phyloP scores from a whole-genome alignment of 1,140 invertebrate species.

The Camponotus pennsylvanicus region DNA sequence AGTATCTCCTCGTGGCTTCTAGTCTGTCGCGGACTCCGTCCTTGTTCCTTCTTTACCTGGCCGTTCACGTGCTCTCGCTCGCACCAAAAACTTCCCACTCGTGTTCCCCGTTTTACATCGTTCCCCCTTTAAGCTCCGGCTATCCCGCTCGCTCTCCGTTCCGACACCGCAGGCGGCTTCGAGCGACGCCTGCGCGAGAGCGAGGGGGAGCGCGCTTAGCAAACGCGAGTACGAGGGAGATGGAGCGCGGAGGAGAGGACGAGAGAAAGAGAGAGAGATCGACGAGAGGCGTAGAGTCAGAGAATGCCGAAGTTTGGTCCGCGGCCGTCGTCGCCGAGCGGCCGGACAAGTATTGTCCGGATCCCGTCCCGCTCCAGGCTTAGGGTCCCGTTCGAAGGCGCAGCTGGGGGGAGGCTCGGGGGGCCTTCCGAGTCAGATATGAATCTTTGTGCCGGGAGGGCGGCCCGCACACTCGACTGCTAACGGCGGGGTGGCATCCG shows the following conservation, averaged over 20 bases:
- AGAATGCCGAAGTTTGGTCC: constrained; percentile 84
- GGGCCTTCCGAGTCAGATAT: constrained; percentile 80
- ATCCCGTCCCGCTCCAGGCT: constrained; percentile 83
- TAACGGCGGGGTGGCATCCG: constrained; percentile 72
- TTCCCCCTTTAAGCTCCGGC: constrained; percentile 30
- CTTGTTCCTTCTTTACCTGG: constrained; percentile 27
- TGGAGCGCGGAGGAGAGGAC: constrained; percentile 46
- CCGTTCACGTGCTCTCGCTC: constrained; percentile 26
- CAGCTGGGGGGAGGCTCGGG: constrained; percentile 63
- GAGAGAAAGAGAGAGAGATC: constrained; percentile 52
- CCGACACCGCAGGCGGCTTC: constrained; percentile 67
- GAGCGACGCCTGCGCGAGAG: constrained; percentile 65
- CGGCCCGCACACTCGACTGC: constrained; percentile 72
- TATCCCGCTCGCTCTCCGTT: constrained; percentile 60
- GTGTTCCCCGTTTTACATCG: constrained; percentile 27
- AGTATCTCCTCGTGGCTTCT: constrained; percentile 61
- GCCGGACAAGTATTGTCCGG: constrained; percentile 80
- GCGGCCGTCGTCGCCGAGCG: constrained; percentile 63
- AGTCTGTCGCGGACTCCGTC: constrained; percentile 61
- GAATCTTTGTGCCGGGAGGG: constrained; percentile 80
- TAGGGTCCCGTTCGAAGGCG: constrained; percentile 82
- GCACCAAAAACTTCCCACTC: constrained; percentile 47
- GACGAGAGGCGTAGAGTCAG: constrained; percentile 59
- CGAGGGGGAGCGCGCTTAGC: constrained; percentile 45
- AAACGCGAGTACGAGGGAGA: constrained; percentile 36